Evolutionary conservation across 2,888 invertebrate species (phyloP).

Genomic region (Calephelis perditalis): DNA sequence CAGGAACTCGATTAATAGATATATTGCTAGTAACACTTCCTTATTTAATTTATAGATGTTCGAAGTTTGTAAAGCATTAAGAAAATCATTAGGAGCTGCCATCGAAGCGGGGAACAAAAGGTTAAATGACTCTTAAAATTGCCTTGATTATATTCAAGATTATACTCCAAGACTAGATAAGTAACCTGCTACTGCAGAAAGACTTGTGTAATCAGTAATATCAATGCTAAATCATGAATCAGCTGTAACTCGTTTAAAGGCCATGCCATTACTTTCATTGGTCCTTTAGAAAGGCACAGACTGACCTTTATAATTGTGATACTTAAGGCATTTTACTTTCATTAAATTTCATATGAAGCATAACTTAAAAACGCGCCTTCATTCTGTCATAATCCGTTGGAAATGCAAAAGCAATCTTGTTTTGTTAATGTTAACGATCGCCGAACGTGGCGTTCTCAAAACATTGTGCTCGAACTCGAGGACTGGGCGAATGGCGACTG

Average conservation of each 20-base stretch:
- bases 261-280: conserved; percentile 6
- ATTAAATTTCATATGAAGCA: conserved; percentile 29
- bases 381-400: conserved; percentile 40
- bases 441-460: conserved; percentile 74
- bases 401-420: conserved; percentile 58
- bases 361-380: conserved; percentile 41
- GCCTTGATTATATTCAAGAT: no score
- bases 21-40: no score
- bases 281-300: conserved; percentile 13
- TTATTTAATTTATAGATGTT: no score
- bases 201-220: neutral
- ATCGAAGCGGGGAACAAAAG: no score
- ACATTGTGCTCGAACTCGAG: conserved; percentile 52
- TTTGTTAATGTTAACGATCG: conserved; percentile 64
- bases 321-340: conserved; percentile 27
- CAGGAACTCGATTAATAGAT: no score
- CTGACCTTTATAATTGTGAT: conserved; percentile 20
- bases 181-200: no score
- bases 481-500: conserved; percentile 61
- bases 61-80: no score
- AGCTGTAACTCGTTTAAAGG: neutral
- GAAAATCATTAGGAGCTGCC: no score
- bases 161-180: no score
- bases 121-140: no score
- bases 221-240: conserved; percentile 8